Percentiles rank a stretch among this genome's conserved stretches.
Evolutionary conservation across 2,797 vertebrate species (phyloP).

Genomic region (Rhinophrynus dorsalis): DNA sequence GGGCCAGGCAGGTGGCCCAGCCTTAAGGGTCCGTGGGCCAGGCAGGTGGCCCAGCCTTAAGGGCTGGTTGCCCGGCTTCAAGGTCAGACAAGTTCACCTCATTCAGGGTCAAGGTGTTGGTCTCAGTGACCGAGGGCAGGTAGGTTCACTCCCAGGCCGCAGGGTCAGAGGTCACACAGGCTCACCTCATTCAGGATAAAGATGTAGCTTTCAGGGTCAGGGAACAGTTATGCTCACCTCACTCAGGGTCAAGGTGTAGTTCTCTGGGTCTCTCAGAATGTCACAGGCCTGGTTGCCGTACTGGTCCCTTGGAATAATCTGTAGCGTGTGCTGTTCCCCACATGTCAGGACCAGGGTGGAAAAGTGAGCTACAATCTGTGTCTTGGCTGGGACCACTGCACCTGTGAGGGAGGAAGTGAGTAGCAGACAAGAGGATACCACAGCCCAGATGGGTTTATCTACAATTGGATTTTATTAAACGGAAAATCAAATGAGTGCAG

Average conservation of each 20-base stretch:
- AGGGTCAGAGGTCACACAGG: too few relatives aligned
- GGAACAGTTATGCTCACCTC: constrained; percentile 72
- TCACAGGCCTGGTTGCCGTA: constrained; percentile 96
- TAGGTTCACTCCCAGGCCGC: too few relatives aligned
- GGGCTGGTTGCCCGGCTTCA: too few relatives aligned
- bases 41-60: too few relatives aligned
- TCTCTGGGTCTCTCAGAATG: constrained; percentile 84
- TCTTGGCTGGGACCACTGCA: constrained; percentile 94
- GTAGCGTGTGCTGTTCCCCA: constrained; percentile 89
- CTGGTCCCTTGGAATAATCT: constrained; percentile 94
- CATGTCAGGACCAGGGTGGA: constrained; percentile 93
- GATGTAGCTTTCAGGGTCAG: not conserved
- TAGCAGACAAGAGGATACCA: too few relatives aligned
- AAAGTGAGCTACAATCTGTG: constrained; percentile 95
- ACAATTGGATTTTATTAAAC: too few relatives aligned
- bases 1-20: too few relatives aligned
- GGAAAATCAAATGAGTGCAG: too few relatives aligned
- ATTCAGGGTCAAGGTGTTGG: not conserved
- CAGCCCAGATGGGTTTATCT: too few relatives aligned
- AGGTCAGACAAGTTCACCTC: not conserved
- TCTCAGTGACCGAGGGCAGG: not conserved
- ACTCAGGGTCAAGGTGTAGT: constrained; percentile 85
- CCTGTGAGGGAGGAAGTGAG: constrained; percentile 59
- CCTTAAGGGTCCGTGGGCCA: too few relatives aligned
- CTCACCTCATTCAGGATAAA: too few relatives aligned